A percentile compares a stretch with the other conserved stretches of the same genome.
phyloP scores from a whole-genome alignment of 2,888 invertebrate genomes.

The Sturmia bella region DNA sequence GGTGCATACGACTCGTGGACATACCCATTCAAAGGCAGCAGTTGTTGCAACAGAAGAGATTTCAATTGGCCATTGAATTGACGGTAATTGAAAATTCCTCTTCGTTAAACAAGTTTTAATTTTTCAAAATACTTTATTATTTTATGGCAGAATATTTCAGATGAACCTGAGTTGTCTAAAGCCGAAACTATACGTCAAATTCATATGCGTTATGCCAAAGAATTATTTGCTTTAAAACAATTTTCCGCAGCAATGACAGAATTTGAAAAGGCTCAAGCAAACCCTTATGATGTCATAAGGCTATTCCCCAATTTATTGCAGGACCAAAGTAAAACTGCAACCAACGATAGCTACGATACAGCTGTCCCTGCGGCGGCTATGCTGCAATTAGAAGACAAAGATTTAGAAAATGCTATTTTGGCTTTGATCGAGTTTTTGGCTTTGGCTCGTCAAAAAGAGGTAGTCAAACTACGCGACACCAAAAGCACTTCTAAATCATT shows the following conservation, averaged over 20 bases:
- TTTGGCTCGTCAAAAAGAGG: constrained; percentile 85
- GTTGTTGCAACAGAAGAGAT: constrained; percentile 94
- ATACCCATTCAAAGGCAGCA: constrained; percentile 91
- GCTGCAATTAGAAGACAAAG: constrained; percentile 87
- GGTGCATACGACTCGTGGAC: constrained; percentile 92
- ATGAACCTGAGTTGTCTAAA: constrained; percentile 91
- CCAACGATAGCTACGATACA: constrained; percentile 60
- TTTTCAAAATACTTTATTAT: neutral
- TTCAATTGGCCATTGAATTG: constrained; percentile 94
- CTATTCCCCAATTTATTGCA: constrained; percentile 92
- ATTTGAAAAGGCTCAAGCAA: constrained; percentile 93
- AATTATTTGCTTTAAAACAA: constrained; percentile 93
- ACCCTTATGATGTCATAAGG: constrained; percentile 97
- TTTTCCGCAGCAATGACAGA: constrained; percentile 96
- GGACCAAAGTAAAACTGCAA: constrained; percentile 73
- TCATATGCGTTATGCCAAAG: constrained; percentile 93
- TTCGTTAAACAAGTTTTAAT: neutral
- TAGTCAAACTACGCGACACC: constrained; percentile 78
- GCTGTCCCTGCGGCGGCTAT: constrained; percentile 68
- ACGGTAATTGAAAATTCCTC: constrained; percentile 86
- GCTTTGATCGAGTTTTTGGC: constrained; percentile 95
- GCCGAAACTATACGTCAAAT: constrained; percentile 92
- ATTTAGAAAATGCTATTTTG: constrained; percentile 92
- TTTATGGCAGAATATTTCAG: constrained; percentile 87
- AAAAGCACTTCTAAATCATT: constrained; percentile 81